Evolutionary conservation across 2,113 vertebrate species (phyloP), one percentile per base, ranked within the genome.

Genomic region (Periophthalmodon schlosseri): DNA sequence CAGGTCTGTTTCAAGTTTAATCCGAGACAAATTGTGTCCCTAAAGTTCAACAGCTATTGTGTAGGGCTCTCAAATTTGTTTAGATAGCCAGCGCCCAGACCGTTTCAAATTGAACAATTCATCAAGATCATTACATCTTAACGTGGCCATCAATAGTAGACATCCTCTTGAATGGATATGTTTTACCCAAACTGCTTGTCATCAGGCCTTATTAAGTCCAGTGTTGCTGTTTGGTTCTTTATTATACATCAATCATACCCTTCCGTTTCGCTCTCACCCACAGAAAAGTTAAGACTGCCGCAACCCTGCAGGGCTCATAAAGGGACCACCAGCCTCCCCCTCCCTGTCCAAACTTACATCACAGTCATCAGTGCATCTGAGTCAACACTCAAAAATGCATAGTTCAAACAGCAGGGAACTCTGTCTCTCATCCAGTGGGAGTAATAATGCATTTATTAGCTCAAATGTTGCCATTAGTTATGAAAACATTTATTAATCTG

Each of bases 1-100:
- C 69, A 73, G 81, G 74, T 28, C 70, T 75, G 61, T 75, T 82
- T 67, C 80, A 87, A 83, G 78, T 84, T 86, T 74, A 86, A 86
- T 81, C 75, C 73, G 63, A 78, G 47, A 44, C 73, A 72, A 80
- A 86, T 44, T 28, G 28, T 28, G 28, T 28, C 28, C 1, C 28
- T 28, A 28, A 28, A 28, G 3, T 28, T 28, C 28, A 44, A 44
- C 8, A 10, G 10, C 39, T 44, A 66, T 66, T 14, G 49, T 52
- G 49, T 60, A 64, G 77, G 67, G 70, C 68, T 63, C 82, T 52
- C 49, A 20, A 16, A 52, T 7, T 52, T 52, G 49, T 52, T 18
- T 13, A 47, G 12, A 47, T 47, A 47, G 28, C 1, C 28, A 28
- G 28, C 3, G 28, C 28, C 28, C 28, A 28, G 28, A 28, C 28